Base-by-base conservation (phyloP, 1,140 invertebrate genomes). In the Antheraea mylitta region DNA sequence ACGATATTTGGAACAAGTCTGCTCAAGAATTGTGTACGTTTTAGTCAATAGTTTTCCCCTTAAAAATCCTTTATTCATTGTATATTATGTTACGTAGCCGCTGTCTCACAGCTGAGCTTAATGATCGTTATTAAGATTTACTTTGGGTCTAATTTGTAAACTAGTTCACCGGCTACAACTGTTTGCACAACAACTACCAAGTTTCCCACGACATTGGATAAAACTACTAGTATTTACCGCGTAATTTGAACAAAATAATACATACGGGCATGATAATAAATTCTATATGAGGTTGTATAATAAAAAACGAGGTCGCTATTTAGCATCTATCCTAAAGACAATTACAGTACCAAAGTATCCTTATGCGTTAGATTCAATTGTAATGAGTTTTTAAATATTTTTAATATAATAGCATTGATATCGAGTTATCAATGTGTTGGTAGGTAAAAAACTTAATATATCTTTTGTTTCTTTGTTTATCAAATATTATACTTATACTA, bases 121-220 rank as follows among this genome's bases (percentile, higher is more conserved):
- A 86, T 79, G 76, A 87, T 84, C 74, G 79, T 80, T 77, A 76
- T 80, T 79, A 70, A 88, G 85, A 85, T 89, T 80, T 85, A 80
- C 79, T 38, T 37, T 63, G 4, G 71, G 74, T 77, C 76, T 78
- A 81, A 80, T 80, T 72, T 87, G 80, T 80, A 83, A 88, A 91
- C 85, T 89, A 86, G 89, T 87, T 82, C 80, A 81, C 80, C 70
- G 77, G 74, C 75, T 77, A 74, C 72, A 73, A 68, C 70, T 69
- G 71, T 73, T 89, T 89, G 73, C 83, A 79, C 86, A 86, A 79
- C 86, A 86, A 85, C 80, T 53, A 53, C 45, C 68, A 19, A 69
- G 77, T 80, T 88, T 91, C 89, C 82, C 89, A 91, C 87, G 89
- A 86, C 89, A 91, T 89, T 91, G 86, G 79, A 83, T 79, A 72